These are phyloP conservation scores for Sceloporus tristichus DNA, from an alignment of 2,113 vertebrate genomes.

Conservation along the genomic window DNA sequence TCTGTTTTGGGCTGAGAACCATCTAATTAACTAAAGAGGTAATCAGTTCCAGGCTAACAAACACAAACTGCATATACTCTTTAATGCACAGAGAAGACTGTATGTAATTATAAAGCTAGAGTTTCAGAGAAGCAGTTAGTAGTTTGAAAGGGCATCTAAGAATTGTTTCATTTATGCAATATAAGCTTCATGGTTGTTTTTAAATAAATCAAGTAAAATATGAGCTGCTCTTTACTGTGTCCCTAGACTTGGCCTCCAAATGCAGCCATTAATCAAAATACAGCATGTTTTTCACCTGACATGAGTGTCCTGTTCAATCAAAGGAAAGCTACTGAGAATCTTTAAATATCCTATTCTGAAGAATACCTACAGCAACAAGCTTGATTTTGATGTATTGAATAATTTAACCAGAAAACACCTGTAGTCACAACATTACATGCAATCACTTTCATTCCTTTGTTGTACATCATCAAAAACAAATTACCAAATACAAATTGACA, in stretches of 20 bases:
- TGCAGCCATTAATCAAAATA: conserved; percentile 79
- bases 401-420: conserved; percentile 72
- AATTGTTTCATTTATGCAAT: conserved; percentile 27
- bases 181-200: conserved; percentile 36
- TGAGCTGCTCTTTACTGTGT: conserved; percentile 50
- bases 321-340: conserved; percentile 66
- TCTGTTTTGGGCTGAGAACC: background rate
- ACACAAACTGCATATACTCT: background rate
- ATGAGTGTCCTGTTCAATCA: conserved; percentile 55
- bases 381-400: conserved; percentile 78
- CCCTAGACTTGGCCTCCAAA: conserved; percentile 68
- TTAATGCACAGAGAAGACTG: conserved; percentile 26
- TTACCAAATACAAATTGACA: conserved; percentile 80
- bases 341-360: conserved; percentile 64
- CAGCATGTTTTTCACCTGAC: conserved; percentile 57
- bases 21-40: conserved; percentile 31
- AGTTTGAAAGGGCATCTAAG: conserved; percentile 2
- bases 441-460: conserved; percentile 75
- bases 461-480: conserved; percentile 67
- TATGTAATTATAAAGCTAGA: rapidly evolving
- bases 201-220: conserved; percentile 45
- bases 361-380: conserved; percentile 52
- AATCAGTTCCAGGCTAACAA: background rate
- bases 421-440: conserved; percentile 73
- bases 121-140: background rate